These are phyloP conservation scores for Agonum fuliginosum DNA, from an alignment of 2,888 invertebrate genomes.

Conservation along the genomic window DNA sequence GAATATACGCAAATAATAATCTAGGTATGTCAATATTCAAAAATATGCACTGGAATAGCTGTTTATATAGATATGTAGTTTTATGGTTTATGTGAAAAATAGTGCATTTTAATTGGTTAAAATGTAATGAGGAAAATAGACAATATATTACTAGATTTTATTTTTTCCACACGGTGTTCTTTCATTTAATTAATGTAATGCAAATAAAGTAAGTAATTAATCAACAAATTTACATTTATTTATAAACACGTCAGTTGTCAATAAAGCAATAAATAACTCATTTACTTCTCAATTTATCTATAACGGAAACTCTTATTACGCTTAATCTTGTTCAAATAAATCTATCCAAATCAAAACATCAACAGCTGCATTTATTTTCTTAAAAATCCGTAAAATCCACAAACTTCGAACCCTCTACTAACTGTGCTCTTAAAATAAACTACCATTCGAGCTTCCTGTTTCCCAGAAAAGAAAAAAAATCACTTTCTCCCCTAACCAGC, in stretches of 20 bases:
- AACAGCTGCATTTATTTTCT: constrained; percentile 53
- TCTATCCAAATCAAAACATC: constrained; percentile 35
- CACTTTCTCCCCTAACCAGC: neutral
- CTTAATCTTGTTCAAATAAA: neutral
- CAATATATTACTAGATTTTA: too few species aligned
- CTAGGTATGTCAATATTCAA: too few species aligned
- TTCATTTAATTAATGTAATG: too few species aligned
- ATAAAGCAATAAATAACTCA: constrained; percentile 19
- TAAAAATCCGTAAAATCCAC: constrained; percentile 45
- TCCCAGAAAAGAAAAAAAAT: constrained; percentile 19
- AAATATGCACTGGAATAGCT: too few species aligned
- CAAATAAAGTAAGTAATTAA: too few species aligned
- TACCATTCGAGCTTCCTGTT: constrained; percentile 29
- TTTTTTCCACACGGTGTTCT: too few species aligned
- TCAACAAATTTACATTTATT: constrained; percentile 8
- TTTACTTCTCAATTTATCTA: neutral
- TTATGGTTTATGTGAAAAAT: too few species aligned
- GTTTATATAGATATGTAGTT: too few species aligned
- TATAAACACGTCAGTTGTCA: constrained; percentile 4
- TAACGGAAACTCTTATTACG: constrained; percentile 20
- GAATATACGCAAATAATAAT: too few species aligned
- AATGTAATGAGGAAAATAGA: too few species aligned
- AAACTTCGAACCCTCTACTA: constrained; percentile 13
- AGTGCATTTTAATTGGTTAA: too few species aligned
- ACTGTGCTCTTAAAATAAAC: constrained; percentile 51